Conservation (phyloP, 2,797 vertebrate genomes). For the Eidolon dupreanum region DNA sequence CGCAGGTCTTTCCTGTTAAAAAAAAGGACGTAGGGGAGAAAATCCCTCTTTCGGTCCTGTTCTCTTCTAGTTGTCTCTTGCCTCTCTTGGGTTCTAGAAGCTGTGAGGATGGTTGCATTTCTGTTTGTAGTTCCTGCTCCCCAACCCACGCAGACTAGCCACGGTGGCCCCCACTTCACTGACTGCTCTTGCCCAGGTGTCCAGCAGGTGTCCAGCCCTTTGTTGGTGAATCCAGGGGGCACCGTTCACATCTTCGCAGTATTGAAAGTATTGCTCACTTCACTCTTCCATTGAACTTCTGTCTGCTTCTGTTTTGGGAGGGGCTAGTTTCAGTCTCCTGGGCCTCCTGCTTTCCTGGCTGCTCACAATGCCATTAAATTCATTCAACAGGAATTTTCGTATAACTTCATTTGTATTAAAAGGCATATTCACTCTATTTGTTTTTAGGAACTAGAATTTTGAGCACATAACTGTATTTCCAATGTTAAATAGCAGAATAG, state of each 20-base stretch:
- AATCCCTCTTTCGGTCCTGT: not conserved
- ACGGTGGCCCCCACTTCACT: not conserved
- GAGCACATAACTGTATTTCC: not conserved
- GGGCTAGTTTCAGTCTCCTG: not conserved
- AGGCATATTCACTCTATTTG: conserved; percentile 14
- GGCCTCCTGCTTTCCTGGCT: not conserved
- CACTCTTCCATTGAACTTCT: not conserved
- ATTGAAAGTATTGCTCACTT: not conserved
- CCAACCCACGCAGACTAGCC: not conserved
- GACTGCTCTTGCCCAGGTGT: not conserved
- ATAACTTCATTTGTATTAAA: not conserved
- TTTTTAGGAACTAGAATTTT: conserved; percentile 22
- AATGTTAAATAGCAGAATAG: conserved; percentile 6
- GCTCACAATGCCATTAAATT: not conserved
- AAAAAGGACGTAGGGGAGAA: not conserved
- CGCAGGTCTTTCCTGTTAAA: not conserved
- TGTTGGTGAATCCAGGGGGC: not conserved
- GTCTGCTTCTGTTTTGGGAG: not conserved
- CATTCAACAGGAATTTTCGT: conserved; percentile 9
- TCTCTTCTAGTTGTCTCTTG: not conserved
- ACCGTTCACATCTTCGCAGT: not conserved
- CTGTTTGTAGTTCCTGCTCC: not conserved
- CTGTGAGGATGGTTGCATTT: not conserved
- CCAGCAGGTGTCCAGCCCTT: not conserved
- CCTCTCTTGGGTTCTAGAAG: not conserved